A percentile compares a stretch with the other conserved stretches of the same genome.
Evolutionary conservation across 2,888 invertebrate species (phyloP).

Genomic region (Rhaphigaster nebulosa): DNA sequence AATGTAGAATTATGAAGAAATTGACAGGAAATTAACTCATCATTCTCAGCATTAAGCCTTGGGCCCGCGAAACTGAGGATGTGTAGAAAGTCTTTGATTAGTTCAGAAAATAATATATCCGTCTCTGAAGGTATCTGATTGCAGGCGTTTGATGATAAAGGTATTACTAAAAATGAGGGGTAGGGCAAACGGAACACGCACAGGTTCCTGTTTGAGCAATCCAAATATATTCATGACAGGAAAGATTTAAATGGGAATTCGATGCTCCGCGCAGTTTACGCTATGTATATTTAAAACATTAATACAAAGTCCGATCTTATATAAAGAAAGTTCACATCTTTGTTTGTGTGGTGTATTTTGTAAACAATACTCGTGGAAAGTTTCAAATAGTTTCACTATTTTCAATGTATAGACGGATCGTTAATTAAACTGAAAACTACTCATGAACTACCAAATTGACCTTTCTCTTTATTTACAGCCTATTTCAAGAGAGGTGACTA

Average conservation of each 20-base stretch:
- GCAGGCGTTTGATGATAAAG: background rate
- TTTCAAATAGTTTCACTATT: background rate
- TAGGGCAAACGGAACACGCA: background rate
- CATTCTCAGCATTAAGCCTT: background rate
- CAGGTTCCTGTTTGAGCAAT: background rate
- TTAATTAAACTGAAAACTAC: background rate
- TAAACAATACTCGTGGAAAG: background rate
- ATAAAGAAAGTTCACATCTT: background rate
- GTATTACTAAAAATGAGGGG: background rate
- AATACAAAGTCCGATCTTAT: background rate
- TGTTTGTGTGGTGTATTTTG: background rate
- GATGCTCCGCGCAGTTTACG: background rate
- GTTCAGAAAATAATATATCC: constrained; percentile 34
- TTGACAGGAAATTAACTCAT: background rate
- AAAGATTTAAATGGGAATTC: background rate
- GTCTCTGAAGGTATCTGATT: background rate
- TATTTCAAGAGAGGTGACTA: constrained; percentile 85
- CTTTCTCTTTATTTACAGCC: constrained; percentile 69
- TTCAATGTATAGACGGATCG: background rate
- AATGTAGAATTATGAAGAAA: background rate
- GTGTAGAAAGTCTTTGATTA: constrained; percentile 14
- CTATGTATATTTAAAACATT: background rate
- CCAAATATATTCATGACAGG: background rate
- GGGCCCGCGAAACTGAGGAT: background rate
- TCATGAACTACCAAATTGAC: background rate